A percentile compares a stretch with the other conserved stretches of the same genome.
phyloP scores from a whole-genome alignment of 2,888 invertebrate genomes.

The Geotrupes spiniger region DNA sequence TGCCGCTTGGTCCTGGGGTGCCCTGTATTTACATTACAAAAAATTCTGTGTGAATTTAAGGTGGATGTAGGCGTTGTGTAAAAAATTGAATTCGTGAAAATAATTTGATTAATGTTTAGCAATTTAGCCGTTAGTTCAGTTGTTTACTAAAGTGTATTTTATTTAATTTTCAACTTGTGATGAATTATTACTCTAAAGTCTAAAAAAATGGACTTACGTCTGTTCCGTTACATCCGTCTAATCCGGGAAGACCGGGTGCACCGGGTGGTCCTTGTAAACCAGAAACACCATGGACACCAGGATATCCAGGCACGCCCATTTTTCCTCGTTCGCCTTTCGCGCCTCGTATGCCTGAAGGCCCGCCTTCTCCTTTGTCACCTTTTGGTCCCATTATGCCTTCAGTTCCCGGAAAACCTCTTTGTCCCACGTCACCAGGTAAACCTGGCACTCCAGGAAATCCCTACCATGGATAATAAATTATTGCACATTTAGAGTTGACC shows the following conservation, averaged over 20 bases:
- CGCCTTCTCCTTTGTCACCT: slow-evolving; percentile 85
- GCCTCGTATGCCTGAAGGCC: slow-evolving; percentile 77
- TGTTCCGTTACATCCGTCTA: slow-evolving; percentile 95
- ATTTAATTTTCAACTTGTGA: no score
- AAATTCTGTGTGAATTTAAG: no score
- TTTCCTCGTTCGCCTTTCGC: slow-evolving; percentile 83
- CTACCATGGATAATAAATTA: slow-evolving; percentile 45
- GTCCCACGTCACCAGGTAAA: slow-evolving; percentile 69
- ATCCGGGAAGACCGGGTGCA: slow-evolving; percentile 75
- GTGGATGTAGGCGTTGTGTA: no score
- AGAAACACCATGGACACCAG: slow-evolving; percentile 72
- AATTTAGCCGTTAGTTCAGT: no score
- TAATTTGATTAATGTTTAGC: no score
- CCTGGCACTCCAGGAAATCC: slow-evolving; percentile 75
- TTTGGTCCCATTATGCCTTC: slow-evolving; percentile 86
- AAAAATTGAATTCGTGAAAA: no score
- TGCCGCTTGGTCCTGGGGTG: slow-evolving; percentile 67
- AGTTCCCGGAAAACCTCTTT: slow-evolving; percentile 75
- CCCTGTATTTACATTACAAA: slow-evolving; percentile 69
- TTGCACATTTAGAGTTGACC: not conserved
- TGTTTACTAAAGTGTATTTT: no score
- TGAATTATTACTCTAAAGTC: not conserved
- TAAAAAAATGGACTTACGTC: slow-evolving; percentile 61
- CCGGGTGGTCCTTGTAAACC: slow-evolving; percentile 70
- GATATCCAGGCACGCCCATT: slow-evolving; percentile 83